These are phyloP conservation scores for Keiferia lycopersicella DNA, from an alignment of 2,888 invertebrate species.

Conservation along the genomic window DNA sequence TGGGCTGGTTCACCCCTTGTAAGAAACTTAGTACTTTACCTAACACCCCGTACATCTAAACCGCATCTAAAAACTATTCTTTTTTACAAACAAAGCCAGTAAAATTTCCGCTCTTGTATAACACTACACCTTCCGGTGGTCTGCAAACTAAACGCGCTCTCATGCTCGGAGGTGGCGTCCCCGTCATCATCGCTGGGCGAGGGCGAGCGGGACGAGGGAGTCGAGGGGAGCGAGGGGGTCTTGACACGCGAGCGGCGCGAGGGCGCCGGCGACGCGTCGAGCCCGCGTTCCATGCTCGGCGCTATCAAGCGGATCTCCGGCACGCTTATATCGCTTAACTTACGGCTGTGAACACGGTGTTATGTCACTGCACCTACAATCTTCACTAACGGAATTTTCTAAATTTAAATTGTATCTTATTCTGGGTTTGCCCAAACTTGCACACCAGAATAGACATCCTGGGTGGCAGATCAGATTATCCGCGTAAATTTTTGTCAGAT, in stretches of 20 bases:
- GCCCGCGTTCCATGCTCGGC: conserved; percentile 90
- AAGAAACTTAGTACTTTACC: too few species aligned
- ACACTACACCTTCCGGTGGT: conserved; percentile 67
- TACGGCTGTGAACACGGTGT: conserved; percentile 80
- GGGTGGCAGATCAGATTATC: too few species aligned
- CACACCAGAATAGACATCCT: too few species aligned
- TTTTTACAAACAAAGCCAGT: not conserved
- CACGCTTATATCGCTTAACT: conserved; percentile 87
- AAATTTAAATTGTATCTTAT: too few species aligned
- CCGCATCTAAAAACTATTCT: not conserved
- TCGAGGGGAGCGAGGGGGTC: conserved; percentile 38
- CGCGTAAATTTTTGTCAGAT: too few species aligned
- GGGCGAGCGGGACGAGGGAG: conserved; percentile 33
- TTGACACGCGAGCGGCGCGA: conserved; percentile 23
- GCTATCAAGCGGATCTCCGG: conserved; percentile 92
- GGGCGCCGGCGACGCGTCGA: conserved; percentile 80
- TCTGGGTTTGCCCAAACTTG: too few species aligned
- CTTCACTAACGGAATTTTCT: not conserved
- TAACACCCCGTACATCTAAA: too few species aligned
- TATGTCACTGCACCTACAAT: conserved; percentile 21
- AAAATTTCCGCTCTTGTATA: conserved; percentile 24
- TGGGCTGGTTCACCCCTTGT: too few species aligned
- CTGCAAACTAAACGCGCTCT: conserved; percentile 78
- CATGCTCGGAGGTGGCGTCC: conserved; percentile 73
- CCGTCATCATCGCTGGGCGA: conserved; percentile 49